phyloP scores from a whole-genome alignment of 2,888 invertebrate genomes.

The Scaptomyza caliginosa region DNA sequence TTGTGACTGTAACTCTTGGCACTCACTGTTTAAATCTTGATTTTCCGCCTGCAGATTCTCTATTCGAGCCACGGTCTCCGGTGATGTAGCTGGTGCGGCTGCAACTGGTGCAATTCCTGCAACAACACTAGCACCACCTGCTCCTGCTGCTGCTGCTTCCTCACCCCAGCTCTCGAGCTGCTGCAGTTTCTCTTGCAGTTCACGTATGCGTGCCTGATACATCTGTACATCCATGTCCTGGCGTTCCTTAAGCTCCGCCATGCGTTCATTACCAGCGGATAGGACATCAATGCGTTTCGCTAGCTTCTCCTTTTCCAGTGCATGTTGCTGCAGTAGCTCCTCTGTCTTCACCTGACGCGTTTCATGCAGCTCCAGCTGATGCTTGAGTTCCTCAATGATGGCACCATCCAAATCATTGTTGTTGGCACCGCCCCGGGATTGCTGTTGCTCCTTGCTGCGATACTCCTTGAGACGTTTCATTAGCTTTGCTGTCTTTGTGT shows the following conservation, averaged over 20 bases:
- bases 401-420: conserved; percentile 88
- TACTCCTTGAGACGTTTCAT: conserved; percentile 93
- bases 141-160: conserved; percentile 2
- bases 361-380: conserved; percentile 88
- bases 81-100: background rate
- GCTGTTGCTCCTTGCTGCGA: conserved; percentile 85
- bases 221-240: conserved; percentile 90
- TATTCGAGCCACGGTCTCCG: conserved; percentile 71
- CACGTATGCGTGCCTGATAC: conserved; percentile 89
- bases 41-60: conserved; percentile 85
- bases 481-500: conserved; percentile 90
- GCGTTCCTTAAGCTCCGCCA: conserved; percentile 92
- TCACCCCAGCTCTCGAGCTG: conserved; percentile 85
- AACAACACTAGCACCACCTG: background rate
- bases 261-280: conserved; percentile 89
- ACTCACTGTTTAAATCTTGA: conserved; percentile 86
- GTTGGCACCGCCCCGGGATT: conserved; percentile 1
- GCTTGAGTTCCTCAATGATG: conserved; percentile 92
- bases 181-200: conserved; percentile 88
- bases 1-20: conserved; percentile 86
- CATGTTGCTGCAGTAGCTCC: conserved; percentile 86
- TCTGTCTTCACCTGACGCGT: conserved; percentile 87
- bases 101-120: background rate
- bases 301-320: conserved; percentile 88
- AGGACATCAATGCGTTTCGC: conserved; percentile 90